Percentiles rank a stretch among this genome's conserved stretches.
phyloP scores from a whole-genome alignment of 2,888 invertebrate genomes.

The Balanococcus diminutus region DNA sequence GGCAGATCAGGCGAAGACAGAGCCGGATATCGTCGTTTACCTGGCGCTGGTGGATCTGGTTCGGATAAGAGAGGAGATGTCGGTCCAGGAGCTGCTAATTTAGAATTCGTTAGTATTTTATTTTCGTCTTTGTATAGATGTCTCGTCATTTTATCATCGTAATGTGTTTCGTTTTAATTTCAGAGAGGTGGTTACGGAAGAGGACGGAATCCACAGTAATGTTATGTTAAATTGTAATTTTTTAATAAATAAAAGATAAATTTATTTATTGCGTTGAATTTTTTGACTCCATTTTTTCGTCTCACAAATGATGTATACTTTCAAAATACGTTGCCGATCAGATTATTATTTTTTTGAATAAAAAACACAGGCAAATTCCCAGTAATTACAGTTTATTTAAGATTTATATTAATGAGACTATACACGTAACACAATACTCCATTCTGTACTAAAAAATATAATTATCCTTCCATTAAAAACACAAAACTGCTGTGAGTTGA shows the following conservation, averaged over 20 bases:
- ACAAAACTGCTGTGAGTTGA: background rate
- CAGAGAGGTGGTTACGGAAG: constrained; percentile 53
- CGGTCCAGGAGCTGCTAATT: constrained; percentile 89
- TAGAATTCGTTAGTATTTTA: constrained; percentile 78
- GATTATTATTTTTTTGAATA: no score
- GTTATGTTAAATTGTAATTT: constrained; percentile 19
- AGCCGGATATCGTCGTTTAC: constrained; percentile 79
- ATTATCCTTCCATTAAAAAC: background rate
- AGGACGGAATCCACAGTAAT: constrained; percentile 43
- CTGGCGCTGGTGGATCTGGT: constrained; percentile 68
- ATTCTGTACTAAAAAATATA: background rate
- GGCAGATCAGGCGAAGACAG: constrained; percentile 78
- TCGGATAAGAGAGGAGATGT: constrained; percentile 94
- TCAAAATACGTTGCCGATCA: no score
- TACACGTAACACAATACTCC: background rate
- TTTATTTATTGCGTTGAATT: background rate
- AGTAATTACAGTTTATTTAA: background rate
- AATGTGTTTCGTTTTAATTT: background rate
- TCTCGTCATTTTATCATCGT: background rate
- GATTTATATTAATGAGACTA: background rate
- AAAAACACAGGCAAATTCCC: constrained; percentile 60
- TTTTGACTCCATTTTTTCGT: no score
- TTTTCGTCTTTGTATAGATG: background rate
- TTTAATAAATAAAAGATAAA: constrained; percentile 38
- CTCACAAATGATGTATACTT: no score